Evolutionary conservation across 2,888 invertebrate genomes (phyloP).

Genomic region (Hypercompe scribonia): DNA sequence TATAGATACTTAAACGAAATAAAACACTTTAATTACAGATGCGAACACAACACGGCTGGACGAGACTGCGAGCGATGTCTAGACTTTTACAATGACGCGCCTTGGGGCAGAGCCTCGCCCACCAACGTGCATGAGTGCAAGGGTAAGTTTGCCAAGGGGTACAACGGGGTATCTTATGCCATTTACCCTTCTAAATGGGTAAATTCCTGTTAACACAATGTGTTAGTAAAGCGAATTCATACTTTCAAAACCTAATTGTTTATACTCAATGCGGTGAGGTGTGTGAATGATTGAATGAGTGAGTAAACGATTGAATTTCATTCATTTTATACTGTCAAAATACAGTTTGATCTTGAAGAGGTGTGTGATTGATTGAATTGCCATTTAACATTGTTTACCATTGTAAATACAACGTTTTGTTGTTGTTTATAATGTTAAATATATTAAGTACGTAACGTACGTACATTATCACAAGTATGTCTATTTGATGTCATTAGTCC

Average conservation of each 20-base stretch:
- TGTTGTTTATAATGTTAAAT: too few species aligned
- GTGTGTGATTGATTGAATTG: not conserved
- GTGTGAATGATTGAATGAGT: not conserved
- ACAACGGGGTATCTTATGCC: not conserved
- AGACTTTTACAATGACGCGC: conserved; percentile 98
- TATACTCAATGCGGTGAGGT: too few species aligned
- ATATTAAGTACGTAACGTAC: too few species aligned
- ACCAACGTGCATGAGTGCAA: conserved; percentile 97
- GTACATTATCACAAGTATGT: too few species aligned
- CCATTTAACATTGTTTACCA: not conserved
- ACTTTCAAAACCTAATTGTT: not conserved
- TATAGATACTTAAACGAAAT: not conserved
- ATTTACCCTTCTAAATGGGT: not conserved
- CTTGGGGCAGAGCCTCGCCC: conserved; percentile 97
- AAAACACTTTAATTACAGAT: conserved; percentile 86
- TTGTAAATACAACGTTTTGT: too few species aligned
- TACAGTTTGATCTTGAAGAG: too few species aligned
- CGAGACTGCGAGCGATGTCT: conserved; percentile 97
- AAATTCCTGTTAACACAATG: not conserved
- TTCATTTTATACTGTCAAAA: not conserved
- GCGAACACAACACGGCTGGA: conserved; percentile 98
- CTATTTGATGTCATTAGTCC: not conserved
- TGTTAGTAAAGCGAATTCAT: not conserved
- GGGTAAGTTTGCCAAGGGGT: conserved; percentile 87
- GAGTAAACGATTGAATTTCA: not conserved